A percentile compares a stretch with the other conserved stretches of the same genome.
These are phyloP conservation scores for Gallinago undulata DNA, from an alignment of 2,113 vertebrate species.

Conservation along the genomic window DNA sequence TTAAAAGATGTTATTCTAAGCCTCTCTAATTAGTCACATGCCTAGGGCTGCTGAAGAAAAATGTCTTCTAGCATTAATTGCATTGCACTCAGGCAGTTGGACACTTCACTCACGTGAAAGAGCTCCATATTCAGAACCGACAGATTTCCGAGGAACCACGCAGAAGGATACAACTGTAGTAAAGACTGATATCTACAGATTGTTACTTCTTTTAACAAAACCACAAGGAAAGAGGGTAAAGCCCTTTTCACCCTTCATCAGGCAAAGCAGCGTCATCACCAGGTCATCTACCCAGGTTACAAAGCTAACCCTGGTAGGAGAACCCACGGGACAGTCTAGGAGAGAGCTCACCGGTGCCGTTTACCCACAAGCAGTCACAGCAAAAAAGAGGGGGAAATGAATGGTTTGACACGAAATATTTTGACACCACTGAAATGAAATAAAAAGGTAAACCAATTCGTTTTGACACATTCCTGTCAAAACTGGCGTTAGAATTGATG, in stretches of 20 bases:
- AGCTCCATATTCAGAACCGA: background rate
- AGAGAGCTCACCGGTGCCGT: background rate
- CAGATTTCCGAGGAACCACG: background rate
- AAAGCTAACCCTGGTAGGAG: background rate
- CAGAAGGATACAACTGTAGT: background rate
- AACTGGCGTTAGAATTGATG: background rate
- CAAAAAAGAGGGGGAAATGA: background rate
- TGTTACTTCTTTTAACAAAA: background rate
- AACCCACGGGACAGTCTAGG: background rate
- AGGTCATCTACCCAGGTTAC: background rate
- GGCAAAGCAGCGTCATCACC: background rate
- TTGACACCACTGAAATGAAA: background rate
- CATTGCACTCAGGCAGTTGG: background rate
- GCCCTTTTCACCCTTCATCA: background rate
- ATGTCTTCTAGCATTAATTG: background rate
- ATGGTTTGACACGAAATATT: background rate
- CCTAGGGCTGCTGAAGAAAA: background rate
- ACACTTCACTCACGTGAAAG: background rate
- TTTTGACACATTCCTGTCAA: background rate
- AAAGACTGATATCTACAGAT: background rate
- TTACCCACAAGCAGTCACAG: background rate
- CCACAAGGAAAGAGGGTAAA: background rate
- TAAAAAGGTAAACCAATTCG: background rate
- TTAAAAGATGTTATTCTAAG: background rate
- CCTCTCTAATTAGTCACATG: background rate